phyloP scores from a whole-genome alignment of 1,140 invertebrate species.

The Drosophila athabasca region DNA sequence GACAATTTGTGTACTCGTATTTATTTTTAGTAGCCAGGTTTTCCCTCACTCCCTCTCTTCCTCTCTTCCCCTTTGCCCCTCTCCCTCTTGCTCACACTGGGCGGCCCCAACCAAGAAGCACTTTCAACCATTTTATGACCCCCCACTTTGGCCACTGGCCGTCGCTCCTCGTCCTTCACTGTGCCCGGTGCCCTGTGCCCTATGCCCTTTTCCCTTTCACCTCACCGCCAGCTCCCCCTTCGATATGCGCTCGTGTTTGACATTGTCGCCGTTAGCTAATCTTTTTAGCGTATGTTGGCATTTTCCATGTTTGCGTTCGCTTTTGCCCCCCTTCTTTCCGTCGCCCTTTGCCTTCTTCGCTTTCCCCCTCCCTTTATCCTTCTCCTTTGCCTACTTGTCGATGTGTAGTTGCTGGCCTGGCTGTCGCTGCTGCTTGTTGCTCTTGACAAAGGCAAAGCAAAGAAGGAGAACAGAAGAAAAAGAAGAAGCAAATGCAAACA shows the following conservation, averaged over 20 bases:
- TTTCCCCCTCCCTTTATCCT: conserved; percentile 6
- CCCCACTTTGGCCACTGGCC: conserved; percentile 56
- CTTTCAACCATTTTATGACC: conserved; percentile 66
- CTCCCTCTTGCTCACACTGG: background rate
- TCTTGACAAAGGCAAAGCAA: conserved; percentile 60
- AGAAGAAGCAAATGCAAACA: conserved; percentile 76
- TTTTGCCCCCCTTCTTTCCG: too few relatives aligned
- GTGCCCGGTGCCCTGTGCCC: conserved; percentile 11
- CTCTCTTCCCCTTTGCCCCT: background rate
- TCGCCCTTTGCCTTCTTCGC: too few relatives aligned
- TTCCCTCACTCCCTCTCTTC: conserved; percentile 20
- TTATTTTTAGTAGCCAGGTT: conserved; percentile 75
- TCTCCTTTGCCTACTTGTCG: conserved; percentile 58
- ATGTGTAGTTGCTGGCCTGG: conserved; percentile 30
- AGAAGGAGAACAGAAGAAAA: conserved; percentile 59
- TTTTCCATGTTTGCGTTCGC: conserved; percentile 74
- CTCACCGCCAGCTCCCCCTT: background rate
- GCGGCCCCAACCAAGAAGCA: conserved; percentile 30
- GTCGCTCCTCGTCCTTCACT: conserved; percentile 43
- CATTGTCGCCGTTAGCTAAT: conserved; percentile 81
- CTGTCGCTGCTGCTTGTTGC: conserved; percentile 48
- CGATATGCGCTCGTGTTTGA: conserved; percentile 67
- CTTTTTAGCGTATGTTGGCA: conserved; percentile 82
- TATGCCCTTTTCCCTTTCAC: conserved; percentile 19
- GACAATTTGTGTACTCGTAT: conserved; percentile 80